A percentile compares a stretch with the other conserved stretches of the same genome.
Evolutionary conservation across 2,888 invertebrate species (phyloP).

Genomic region (Mythimna albipuncta): DNA sequence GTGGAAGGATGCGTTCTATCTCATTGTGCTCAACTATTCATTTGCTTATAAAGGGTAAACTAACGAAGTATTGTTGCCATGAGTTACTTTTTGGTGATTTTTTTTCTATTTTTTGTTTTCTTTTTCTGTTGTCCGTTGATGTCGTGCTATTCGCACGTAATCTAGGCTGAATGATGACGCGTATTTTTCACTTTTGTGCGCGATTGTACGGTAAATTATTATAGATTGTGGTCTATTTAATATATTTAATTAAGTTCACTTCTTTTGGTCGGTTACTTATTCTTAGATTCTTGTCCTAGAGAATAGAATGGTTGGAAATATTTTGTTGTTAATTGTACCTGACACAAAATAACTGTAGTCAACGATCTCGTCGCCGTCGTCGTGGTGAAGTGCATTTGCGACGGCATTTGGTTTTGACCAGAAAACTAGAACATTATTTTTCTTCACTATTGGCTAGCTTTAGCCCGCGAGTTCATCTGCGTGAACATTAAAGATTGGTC

Average conservation of each 20-base stretch:
- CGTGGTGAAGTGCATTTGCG: neutral
- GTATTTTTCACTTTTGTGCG: conserved; percentile 60
- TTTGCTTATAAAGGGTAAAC: conserved; percentile 72
- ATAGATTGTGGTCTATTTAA: conserved; percentile 47
- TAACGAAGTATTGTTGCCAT: conserved; percentile 86
- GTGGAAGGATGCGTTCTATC: conserved; percentile 62
- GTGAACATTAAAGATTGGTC: neutral
- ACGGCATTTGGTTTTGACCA: no score
- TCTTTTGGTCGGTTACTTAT: conserved; percentile 41
- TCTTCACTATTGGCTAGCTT: neutral
- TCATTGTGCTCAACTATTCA: conserved; percentile 60
- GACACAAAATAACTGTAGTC: neutral
- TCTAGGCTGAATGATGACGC: conserved; percentile 65
- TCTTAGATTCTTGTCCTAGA: conserved; percentile 31
- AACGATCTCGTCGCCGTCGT: conserved; percentile 12
- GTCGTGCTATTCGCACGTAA: conserved; percentile 72
- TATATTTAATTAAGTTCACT: conserved; percentile 57
- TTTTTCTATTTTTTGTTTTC: conserved; percentile 56
- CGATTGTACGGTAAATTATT: conserved; percentile 53
- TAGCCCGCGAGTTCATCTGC: neutral
- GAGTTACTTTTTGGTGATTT: conserved; percentile 75
- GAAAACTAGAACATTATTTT: neutral
- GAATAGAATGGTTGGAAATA: neutral
- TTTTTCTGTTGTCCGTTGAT: conserved; percentile 46
- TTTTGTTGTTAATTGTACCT: neutral